Evolutionary conservation across 2,797 vertebrate genomes (phyloP).

Genomic region (Naso thynnoides): DNA sequence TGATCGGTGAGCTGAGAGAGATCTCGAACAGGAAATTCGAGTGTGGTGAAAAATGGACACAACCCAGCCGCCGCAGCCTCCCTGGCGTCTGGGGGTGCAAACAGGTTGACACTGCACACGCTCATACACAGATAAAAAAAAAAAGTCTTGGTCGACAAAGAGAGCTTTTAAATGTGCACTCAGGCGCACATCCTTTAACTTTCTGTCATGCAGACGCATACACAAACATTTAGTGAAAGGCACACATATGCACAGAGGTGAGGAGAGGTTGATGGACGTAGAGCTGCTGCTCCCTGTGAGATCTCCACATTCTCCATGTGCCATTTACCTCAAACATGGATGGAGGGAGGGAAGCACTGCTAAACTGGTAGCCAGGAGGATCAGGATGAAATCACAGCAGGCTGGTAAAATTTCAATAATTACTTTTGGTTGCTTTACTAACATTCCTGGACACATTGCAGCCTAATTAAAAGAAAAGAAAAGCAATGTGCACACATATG

Average conservation of each 20-base stretch:
- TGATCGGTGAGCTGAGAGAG: constrained; percentile 11
- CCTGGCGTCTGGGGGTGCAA: constrained; percentile 49
- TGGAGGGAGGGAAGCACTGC: constrained; percentile 31
- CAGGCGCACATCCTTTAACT: constrained; percentile 45
- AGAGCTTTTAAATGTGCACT: constrained; percentile 33
- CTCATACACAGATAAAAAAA: constrained; percentile 22
- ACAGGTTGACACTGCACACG: constrained; percentile 52
- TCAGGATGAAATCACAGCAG: constrained; percentile 26
- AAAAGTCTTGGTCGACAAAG: not conserved
- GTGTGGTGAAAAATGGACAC: constrained; percentile 46
- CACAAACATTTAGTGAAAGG: constrained; percentile 48
- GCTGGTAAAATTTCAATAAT: constrained; percentile 32
- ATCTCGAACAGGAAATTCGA: constrained; percentile 55
- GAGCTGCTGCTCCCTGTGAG: constrained; percentile 65
- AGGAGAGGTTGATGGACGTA: constrained; percentile 59
- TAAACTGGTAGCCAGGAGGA: constrained; percentile 39
- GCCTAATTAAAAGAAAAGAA: not conserved
- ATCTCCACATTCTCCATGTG: constrained; percentile 67
- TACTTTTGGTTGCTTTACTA: constrained; percentile 33
- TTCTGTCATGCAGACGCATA: constrained; percentile 27
- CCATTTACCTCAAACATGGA: constrained; percentile 70
- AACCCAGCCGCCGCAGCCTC: constrained; percentile 41
- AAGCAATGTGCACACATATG: not conserved
- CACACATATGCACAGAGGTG: constrained; percentile 40
- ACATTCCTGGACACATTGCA: constrained; percentile 15